Evolutionary conservation across 2,797 vertebrate genomes (phyloP).

Genomic region (Lacerta bilineata): DNA sequence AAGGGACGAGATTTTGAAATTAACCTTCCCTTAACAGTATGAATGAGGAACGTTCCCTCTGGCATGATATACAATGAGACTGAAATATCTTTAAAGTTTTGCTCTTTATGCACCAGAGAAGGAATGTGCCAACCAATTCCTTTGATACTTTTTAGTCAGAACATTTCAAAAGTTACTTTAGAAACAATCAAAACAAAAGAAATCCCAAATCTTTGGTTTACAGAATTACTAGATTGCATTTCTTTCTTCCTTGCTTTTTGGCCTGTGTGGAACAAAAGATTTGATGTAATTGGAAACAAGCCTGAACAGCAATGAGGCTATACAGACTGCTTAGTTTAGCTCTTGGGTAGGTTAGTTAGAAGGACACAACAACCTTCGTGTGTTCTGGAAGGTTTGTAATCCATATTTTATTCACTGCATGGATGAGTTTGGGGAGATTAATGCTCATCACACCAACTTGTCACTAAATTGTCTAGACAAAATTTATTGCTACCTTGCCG

Average conservation of each 20-base stretch:
- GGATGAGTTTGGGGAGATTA: conserved; percentile 58
- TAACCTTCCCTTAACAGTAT: conserved; percentile 51
- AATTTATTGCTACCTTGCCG: conserved; percentile 60
- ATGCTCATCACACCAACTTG: conserved; percentile 54
- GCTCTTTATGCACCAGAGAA: conserved; percentile 48
- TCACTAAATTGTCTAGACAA: conserved; percentile 69
- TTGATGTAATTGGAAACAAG: conserved; percentile 78
- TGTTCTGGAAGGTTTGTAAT: conserved; percentile 60
- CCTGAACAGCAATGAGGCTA: conserved; percentile 75
- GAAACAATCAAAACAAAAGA: conserved; percentile 61
- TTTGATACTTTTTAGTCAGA: conserved; percentile 58
- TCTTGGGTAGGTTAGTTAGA: conserved; percentile 70
- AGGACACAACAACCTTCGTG: conserved; percentile 76
- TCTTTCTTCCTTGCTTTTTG: conserved; percentile 42
- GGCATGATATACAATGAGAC: conserved; percentile 55
- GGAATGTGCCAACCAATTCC: conserved; percentile 34
- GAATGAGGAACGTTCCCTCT: conserved; percentile 63
- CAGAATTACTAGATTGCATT: conserved; percentile 65
- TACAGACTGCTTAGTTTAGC: conserved; percentile 38
- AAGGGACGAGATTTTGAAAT: conserved; percentile 54
- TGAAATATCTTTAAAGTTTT: conserved; percentile 60
- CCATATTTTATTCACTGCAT: conserved; percentile 69
- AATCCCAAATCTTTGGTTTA: conserved; percentile 64
- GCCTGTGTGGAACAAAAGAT: conserved; percentile 80
- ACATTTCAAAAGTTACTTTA: conserved; percentile 54